Evolutionary conservation across 2,113 vertebrate species (phyloP).

Genomic region (Saguinus imperator): DNA sequence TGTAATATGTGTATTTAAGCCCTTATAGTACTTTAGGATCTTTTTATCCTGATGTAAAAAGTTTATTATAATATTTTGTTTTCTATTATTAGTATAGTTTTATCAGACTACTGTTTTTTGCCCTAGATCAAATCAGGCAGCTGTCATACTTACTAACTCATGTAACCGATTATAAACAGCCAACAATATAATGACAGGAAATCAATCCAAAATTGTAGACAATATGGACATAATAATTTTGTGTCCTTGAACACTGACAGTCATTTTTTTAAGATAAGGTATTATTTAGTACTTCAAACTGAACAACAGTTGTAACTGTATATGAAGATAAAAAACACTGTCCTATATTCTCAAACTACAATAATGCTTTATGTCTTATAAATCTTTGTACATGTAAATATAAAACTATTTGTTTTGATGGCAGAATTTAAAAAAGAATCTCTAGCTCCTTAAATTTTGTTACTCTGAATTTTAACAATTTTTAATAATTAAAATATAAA

Average conservation of each 20-base stretch:
- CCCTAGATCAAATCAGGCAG: not conserved
- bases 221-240: constrained; percentile 33
- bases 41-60: not conserved
- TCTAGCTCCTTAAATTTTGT: not conserved
- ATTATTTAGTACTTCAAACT: constrained; percentile 37
- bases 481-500: not conserved
- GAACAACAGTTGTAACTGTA: not conserved
- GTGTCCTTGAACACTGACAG: not conserved
- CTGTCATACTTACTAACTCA: not conserved
- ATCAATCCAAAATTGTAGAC: constrained; percentile 50
- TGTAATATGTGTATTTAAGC: not conserved
- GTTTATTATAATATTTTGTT: not conserved
- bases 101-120: not conserved
- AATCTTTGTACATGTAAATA: constrained; percentile 24
- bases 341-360: not conserved
- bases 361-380: not conserved
- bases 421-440: not conserved
- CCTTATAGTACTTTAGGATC: not conserved
- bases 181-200: constrained; percentile 33
- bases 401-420: not conserved
- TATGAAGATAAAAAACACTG: constrained; percentile 15
- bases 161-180: constrained; percentile 4
- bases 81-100: constrained; percentile 8
- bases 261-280: not conserved
- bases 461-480: not conserved